Evolutionary conservation across 2,888 invertebrate genomes (phyloP), one percentile per base, ranked within the genome.

Genomic region (Pomacea canaliculata): DNA sequence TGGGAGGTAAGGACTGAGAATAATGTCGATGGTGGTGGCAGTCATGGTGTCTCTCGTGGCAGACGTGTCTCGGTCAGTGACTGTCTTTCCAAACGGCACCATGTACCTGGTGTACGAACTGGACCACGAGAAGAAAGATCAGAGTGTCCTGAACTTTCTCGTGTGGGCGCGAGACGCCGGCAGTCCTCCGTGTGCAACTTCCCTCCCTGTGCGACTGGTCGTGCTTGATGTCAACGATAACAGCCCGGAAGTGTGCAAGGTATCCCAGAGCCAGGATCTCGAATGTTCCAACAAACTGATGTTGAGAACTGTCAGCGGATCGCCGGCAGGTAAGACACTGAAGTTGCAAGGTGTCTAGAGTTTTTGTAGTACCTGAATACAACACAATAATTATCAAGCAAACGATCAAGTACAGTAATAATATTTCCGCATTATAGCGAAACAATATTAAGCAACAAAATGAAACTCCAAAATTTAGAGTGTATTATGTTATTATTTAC

Each of bases 211-310:
- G 37, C 18, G 51, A 12, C 56, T 79, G 48, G 59, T 65, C 16
- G 76, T 79, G 56, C 51, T 8, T n/a, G 77, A 77, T 16, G 63
- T 49, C n/a, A 79, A 79, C 74, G 71, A 77, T 27, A n/a, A 76
- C 27, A 10, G 51, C 23, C 79, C 79, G 13, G 60, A 70, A 27
- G 72, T 79, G 19, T 77, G 79, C 49, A 60, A 59, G 67, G 51
- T 74, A 23, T 23, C 74, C 9, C 23, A n/a, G n/a, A 13, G 18
- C 59, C 66, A 73, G 46, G 13, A 59, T 7, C 51, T 66, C 0
- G 65, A n/a, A 10, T 74, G 74, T 51, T 62, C n/a, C 9, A 8
- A 9, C 48, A 48, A 69, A 56, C 37, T 74, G 23, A 37, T 37
- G 8, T 13, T 74, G 18, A 63, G 19, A 1, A 62, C 69, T 23